These are phyloP conservation scores for Onychostoma macrolepis DNA, from an alignment of 2,113 vertebrate genomes.

Conservation along the genomic window DNA sequence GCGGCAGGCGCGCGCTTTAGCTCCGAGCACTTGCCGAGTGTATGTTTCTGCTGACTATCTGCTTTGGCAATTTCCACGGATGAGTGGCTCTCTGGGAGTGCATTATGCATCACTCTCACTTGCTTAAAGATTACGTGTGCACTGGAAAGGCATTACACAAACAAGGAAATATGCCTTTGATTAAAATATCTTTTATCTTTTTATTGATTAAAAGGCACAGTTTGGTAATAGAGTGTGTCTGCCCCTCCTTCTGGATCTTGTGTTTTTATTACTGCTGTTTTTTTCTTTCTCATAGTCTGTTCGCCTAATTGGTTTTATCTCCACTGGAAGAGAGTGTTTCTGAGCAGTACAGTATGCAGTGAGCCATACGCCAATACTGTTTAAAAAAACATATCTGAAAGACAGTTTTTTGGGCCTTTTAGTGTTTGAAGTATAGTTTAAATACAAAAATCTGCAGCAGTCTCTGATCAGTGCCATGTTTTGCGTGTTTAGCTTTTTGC, in stretches of 20 bases:
- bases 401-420: not conserved
- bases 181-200: constrained; percentile 82
- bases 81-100: constrained; percentile 70
- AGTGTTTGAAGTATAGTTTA: not conserved
- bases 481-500: not conserved
- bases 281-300: constrained; percentile 17
- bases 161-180: constrained; percentile 77
- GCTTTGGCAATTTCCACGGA: constrained; percentile 78
- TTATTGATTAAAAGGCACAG: constrained; percentile 82
- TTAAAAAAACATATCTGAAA: not conserved
- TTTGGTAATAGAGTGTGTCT: constrained; percentile 75
- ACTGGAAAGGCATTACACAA: constrained; percentile 69
- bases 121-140: constrained; percentile 72
- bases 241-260: constrained; percentile 57
- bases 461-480: not conserved
- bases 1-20: constrained; percentile 82
- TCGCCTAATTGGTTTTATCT: constrained; percentile 3
- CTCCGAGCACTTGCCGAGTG: constrained; percentile 56
- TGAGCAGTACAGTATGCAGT: not conserved
- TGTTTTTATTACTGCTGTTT: constrained; percentile 48
- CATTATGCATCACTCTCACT: constrained; percentile 74
- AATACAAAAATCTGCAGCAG: not conserved
- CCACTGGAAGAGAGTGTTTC: not conserved
- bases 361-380: not conserved
- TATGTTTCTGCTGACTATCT: constrained; percentile 81